Evolutionary conservation across 2,888 invertebrate genomes (phyloP).

Genomic region (Troides helena): DNA sequence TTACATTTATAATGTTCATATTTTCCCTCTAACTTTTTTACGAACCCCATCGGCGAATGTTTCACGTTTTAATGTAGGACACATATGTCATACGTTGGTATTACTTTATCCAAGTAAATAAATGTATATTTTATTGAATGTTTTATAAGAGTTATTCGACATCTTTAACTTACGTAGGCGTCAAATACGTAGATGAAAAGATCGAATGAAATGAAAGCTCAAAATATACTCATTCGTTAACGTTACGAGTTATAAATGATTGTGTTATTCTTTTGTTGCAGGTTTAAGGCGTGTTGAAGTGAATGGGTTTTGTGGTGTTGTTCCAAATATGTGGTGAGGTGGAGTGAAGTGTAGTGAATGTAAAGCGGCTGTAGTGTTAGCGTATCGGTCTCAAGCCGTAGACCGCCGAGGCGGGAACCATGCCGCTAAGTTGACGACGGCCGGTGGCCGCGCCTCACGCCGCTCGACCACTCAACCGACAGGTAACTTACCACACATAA

Average conservation of each 20-base stretch:
- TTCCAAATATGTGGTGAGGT: conserved; percentile 42
- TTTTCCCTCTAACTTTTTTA: background rate
- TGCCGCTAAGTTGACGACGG: conserved; percentile 77
- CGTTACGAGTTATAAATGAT: background rate
- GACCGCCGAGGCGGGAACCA: conserved; percentile 49
- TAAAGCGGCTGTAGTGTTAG: conserved; percentile 37
- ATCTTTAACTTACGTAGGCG: background rate
- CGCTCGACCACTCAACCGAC: conserved; percentile 60
- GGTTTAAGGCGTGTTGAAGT: conserved; percentile 59
- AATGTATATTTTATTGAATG: conserved; percentile 19
- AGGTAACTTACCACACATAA: conserved; percentile 47
- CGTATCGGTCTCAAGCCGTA: conserved; percentile 37
- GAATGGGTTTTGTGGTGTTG: conserved; percentile 44
- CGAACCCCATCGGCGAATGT: conserved; percentile 2
- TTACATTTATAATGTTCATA: background rate
- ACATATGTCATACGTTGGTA: conserved; percentile 12
- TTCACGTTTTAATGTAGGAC: background rate
- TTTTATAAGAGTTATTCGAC: conserved; percentile 1
- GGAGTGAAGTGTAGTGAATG: conserved; percentile 43
- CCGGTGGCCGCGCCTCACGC: conserved; percentile 72
- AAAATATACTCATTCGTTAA: background rate
- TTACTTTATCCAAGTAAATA: conserved; percentile 13
- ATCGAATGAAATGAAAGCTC: background rate
- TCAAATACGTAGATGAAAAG: background rate
- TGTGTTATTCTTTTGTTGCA: conserved; percentile 48